Conservation (phyloP, 1,140 invertebrate species). For the Panulirus ornatus region DNA sequence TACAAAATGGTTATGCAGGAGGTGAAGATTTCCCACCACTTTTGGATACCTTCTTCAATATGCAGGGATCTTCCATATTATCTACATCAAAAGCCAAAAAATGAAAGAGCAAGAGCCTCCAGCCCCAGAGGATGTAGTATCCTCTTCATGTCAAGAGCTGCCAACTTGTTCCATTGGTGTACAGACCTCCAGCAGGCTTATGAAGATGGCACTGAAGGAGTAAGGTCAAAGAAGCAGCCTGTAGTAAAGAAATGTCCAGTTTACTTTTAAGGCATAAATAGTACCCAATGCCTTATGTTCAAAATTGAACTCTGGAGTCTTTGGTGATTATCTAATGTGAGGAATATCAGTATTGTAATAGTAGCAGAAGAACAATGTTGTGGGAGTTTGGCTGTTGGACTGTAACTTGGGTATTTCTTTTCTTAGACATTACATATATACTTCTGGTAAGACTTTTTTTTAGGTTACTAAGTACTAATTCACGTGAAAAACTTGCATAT, state of each 20-base stretch:
- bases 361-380: neutral
- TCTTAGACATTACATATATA: neutral
- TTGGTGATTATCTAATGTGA: neutral
- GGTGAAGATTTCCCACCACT: no score
- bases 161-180: constrained; percentile 79
- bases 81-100: no score
- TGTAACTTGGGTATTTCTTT: neutral
- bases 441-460: neutral
- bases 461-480: neutral
- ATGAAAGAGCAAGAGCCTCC: constrained; percentile 63
- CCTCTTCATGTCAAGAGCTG: constrained; percentile 81
- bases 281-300: neutral
- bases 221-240: constrained; percentile 50
- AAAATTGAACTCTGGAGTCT: neutral
- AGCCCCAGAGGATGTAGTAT: constrained; percentile 83
- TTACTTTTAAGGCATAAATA: constrained; percentile 12
- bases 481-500: neutral
- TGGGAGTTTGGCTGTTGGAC: neutral
- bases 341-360: neutral
- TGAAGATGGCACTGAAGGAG: constrained; percentile 70
- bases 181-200: constrained; percentile 78
- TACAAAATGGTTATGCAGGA: no score
- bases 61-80: no score
- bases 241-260: constrained; percentile 15
- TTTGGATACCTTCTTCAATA: no score